Base-by-base conservation (phyloP, 2,797 vertebrate genomes). In the Hippopotamyrus pictus region DNA sequence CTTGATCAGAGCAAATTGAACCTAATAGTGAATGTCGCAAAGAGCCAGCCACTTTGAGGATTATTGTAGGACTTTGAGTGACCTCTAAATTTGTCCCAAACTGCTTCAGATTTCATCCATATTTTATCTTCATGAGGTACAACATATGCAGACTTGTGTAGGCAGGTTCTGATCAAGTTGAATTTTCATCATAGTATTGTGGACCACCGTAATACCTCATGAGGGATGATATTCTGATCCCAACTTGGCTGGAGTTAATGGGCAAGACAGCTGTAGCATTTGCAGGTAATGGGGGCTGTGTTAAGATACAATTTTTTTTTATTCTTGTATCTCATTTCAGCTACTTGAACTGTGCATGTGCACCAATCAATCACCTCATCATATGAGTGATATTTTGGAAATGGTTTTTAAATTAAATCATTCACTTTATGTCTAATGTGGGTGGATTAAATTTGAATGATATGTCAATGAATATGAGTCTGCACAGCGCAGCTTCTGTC, bases 371-470 rank as follows among this genome's bases (percentile, higher is more conserved):
- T 84, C 82, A 84, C 8, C 82, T 84, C 82, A 84, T 44, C 82
- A 22, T 84, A 8, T 59, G 51, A 37, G 25, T 57, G 53, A 57
- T 57, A 33, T 57, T 87, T 33, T 54, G 51, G 85, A 87, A 57
- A 57, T 57, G 85, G 85, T 25, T 87, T 57, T 37, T 54, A 54
- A 37, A 87, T 87, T 25, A 87, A 59, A 22, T 87, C 25, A 57
- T 57, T 19, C 83, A 87, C 29, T 57, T 87, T 54, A 50, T 50
- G 53, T 41, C 9, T 19, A 87, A 57, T 87, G 53, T 9, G 25
- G 83, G 46, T 51, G 83, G 83, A 86, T 86, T 86, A 25, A 29
- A 29, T 86, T 85, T 85, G 48, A 85, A 48, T 50, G 46, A 50
- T 51, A 50, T 50, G 17, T 29, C 44, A 50, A 85, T 29, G 83